Base-by-base conservation (phyloP, 2,113 vertebrate genomes). In the Propithecus coquereli region DNA sequence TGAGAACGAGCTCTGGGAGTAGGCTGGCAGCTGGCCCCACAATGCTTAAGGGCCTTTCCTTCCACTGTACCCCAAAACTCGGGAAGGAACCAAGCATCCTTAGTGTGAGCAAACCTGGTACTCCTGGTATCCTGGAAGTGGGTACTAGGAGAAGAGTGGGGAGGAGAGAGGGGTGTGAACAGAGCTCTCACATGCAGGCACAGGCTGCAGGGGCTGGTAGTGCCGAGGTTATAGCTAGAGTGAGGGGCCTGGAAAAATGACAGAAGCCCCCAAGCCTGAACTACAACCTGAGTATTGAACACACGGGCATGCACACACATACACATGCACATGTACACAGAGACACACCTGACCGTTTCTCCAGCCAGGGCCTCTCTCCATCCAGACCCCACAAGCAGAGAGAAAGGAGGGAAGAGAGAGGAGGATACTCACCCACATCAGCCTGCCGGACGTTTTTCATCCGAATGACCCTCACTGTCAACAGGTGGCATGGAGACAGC, bases 391-490 rank as follows among this genome's bases (percentile, higher is more conserved):
- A 1, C 2, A 34, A 12, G 34, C 52, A 63, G 50, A 94, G 50
- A 34, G 50, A 23, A 37, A 47, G 16, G 30, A 45, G 37, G 52
- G 14, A 50, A n/a, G 70, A 22, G 10, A 50, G 47, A 27, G n/a
- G 45, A 14, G 45, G 27, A 40, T 34, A 98, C 98, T 98, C 93
- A 99, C 98, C 37, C 4, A 63, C 2, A 6, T 99, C 98, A 52
- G 97, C 98, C 87, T 95, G 94, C 20, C 97, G 98, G 73, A 99
- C 70, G 4, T 99, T 99, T 82, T 57, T 98, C 98, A 99, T 98
- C 30, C 97, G 91, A 57, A 99, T 98, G 89, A 99, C 37, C 92
- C 97, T 98, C 63, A 99, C 98, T 0, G 98, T 98, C 81, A 99
- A 91, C 66, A 98, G 83, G 66, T 98, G 98, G 93, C 98, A 99